Base-by-base conservation (phyloP, 2,797 vertebrate genomes). In the Remorina albescens region DNA sequence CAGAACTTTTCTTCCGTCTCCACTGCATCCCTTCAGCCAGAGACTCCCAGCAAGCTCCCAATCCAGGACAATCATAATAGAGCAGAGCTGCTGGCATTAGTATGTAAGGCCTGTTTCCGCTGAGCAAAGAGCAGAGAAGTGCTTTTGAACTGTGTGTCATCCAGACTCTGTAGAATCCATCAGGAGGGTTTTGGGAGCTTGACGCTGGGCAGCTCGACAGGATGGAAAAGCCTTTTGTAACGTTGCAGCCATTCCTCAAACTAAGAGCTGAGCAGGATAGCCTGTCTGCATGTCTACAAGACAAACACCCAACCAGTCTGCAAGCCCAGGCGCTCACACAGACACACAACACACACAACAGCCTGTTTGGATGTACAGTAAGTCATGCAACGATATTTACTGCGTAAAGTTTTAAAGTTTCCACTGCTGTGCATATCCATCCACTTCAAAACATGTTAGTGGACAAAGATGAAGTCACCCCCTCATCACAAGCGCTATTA, bases 101-200 rank as follows among this genome's bases (percentile, higher is more conserved):
- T 23, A 8, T 42, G 65, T 70, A 58, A 78, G 84, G 79, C 80
- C 64, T 76, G 82, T 82, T 89, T 90, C 86, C 76, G 66, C 74
- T 73, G 72, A 78, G 56, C 7, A 69, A 82, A 50, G 75, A 82
- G 75, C 76, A 51, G 67, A 69, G 79, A 85, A 82, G 77, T 83
- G 82, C 78, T 81, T 78, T 77, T 71, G 76, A 81, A 71, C 25
- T 6, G 47, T 6, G 19, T 64, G 66, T 69, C 47, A 47, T 67
- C 77, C 78, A 74, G 67, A 84, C 78, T 85, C 86, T 88, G 91
- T 79, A 64, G 76, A 91, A 91, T 89, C 87, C 85, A 88, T 92
- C 85, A 89, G 83, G 66, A 74, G 66, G 80, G 64, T 57, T 84
- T 81, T 83, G 72, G 0, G 57, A 75, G 81, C 67, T 84, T 53